These are phyloP conservation scores for Physella acuta DNA, from an alignment of 1,140 invertebrate genomes.

Conservation along the genomic window DNA sequence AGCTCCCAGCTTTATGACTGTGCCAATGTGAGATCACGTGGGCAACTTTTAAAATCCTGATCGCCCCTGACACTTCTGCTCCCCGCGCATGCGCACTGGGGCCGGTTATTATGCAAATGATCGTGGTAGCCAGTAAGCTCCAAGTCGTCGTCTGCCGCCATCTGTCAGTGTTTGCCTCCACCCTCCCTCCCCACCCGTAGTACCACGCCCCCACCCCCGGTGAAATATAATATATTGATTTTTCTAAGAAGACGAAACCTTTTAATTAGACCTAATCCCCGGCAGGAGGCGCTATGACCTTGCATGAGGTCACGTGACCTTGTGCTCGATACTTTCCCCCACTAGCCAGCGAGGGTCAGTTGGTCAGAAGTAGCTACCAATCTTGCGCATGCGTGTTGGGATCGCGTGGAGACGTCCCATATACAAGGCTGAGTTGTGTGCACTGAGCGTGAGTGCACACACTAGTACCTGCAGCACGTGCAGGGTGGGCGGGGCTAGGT, in stretches of 20 bases:
- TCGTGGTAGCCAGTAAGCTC: slow-evolving; percentile 23
- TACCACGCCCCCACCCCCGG: background rate
- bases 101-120: slow-evolving; percentile 20
- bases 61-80: background rate
- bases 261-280: background rate
- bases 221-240: slow-evolving; percentile 19
- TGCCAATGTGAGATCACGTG: too few species aligned
- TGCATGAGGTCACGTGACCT: background rate
- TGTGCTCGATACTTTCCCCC: background rate
- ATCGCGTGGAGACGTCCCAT: background rate
- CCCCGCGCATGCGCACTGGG: slow-evolving; percentile 13
- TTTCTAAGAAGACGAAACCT: slow-evolving; percentile 4
- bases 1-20: too few species aligned
- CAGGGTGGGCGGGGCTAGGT: too few species aligned
- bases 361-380: background rate
- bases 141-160: slow-evolving; percentile 7
- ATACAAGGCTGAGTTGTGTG: background rate
- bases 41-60: background rate
- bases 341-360: background rate
- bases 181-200: background rate
- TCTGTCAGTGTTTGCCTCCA: slow-evolving; percentile 15
- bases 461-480: background rate
- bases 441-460: background rate
- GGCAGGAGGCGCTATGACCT: background rate
- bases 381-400: background rate